phyloP scores from a whole-genome alignment of 92 coral and sea anemone genomes.

The Desmophyllum pertusum region DNA sequence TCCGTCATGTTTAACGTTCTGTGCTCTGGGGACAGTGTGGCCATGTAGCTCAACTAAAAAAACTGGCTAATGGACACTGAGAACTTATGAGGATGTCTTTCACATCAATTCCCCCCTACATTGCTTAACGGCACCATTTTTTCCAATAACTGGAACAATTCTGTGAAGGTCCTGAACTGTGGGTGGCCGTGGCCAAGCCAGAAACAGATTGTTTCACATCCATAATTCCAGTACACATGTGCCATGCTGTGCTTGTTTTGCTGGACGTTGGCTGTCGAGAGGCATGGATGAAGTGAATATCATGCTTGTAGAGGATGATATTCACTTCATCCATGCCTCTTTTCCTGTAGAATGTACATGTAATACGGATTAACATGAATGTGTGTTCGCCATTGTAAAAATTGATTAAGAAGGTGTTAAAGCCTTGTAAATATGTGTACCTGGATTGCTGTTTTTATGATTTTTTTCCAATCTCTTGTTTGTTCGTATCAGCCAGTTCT shows the following conservation, averaged over 20 bases:
- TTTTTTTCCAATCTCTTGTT: neutral
- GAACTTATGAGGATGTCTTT: slow-evolving; percentile 8
- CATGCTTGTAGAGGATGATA: too few species aligned
- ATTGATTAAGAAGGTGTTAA: too few species aligned
- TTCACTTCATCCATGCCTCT: too few species aligned
- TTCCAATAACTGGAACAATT: slow-evolving; percentile 17
- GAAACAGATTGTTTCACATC: neutral
- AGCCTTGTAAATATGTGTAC: too few species aligned
- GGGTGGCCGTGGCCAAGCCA: slow-evolving; percentile 5
- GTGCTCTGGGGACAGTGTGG: slow-evolving; percentile 37
- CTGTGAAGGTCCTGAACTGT: slow-evolving; percentile 10
- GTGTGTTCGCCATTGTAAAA: too few species aligned
- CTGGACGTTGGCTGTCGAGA: too few species aligned
- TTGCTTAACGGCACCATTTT: slow-evolving; percentile 17
- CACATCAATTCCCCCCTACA: slow-evolving; percentile 25
- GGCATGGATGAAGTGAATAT: too few species aligned
- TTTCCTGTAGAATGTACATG: too few species aligned
- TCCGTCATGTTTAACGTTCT: slow-evolving; percentile 32
- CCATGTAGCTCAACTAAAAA: slow-evolving; percentile 28
- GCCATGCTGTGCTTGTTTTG: too few species aligned
- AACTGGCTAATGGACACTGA: neutral
- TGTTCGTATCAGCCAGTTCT: slow-evolving; percentile 21
- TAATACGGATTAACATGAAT: too few species aligned
- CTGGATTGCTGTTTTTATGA: neutral
- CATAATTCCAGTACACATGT: too few species aligned